Evolutionary conservation across 2,113 vertebrate genomes (phyloP), one percentile per base, ranked within the genome.

Genomic region (Thinocorus orbignyianus): DNA sequence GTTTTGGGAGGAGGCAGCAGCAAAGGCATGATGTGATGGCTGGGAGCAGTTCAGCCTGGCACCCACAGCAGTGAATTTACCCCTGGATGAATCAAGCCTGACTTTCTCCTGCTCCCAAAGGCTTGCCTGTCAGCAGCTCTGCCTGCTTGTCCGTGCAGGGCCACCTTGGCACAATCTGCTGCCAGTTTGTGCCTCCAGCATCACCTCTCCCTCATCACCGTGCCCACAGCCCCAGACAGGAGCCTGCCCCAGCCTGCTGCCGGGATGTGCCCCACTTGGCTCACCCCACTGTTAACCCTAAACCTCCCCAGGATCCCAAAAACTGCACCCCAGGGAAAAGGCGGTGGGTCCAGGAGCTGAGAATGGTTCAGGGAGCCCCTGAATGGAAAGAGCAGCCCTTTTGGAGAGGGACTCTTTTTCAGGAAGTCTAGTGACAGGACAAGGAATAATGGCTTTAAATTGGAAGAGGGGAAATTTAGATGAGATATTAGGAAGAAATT

Each of bases 211-310:
- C 86, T 37, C 79, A 79, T n/a, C 1, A 16, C 4, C 5, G 6
- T 51, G 64, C 64, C 69, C 83, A 3, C 0, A 20, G 85, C 61
- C 8, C 1, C 30, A 46, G 91, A 19, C 26, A 30, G 64, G 54
- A 62, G 87, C 88, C 79, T 83, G 96, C 73, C 96, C 90, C 86
- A 46, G 81, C 90, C 89, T 73, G 96, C 91, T 48, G 61, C 0
- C 2, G 83, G 76, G 68, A 46, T 44, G 58, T 12, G 81, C 41
- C 39, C 51, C 2, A 2, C 3, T 30, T 15, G 8, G 88, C 73
- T 71, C 68, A 1, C 1, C 14, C 17, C 8, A 9, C 1, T 11
- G 4, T 84, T 92, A 91, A 95, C 90, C 81, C 93, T 23, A 2
- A 35, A 4, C 8, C 66, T 90, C 74, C 49, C 52, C 0, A 26